A percentile compares a stretch with the other conserved stretches of the same genome.
Conservation (phyloP, 2,888 invertebrate species). For the Cephus runcator region DNA sequence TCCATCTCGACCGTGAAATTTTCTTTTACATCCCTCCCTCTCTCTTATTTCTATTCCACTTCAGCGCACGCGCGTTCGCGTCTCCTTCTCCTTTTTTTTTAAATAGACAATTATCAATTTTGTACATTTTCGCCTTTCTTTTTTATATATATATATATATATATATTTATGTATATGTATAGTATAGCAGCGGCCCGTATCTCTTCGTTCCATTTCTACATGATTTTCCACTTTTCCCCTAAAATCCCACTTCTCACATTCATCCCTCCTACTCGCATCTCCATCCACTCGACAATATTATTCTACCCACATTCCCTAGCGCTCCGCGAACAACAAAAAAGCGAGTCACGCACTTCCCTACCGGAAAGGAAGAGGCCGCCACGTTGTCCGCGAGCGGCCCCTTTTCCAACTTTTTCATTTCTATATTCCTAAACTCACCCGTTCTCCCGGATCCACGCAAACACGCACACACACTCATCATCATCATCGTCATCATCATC, state of each 20-base stretch:
- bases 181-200: neutral
- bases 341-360: neutral
- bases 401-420: neutral
- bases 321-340: neutral
- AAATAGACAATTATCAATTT: slow-evolving; percentile 45
- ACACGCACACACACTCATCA: neutral
- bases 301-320: neutral
- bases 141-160: neutral
- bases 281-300: neutral
- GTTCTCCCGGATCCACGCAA: neutral
- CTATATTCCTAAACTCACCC: neutral
- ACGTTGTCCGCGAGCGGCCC: neutral
- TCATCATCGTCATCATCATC: too few species aligned
- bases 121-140: slow-evolving; percentile 37
- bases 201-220: neutral
- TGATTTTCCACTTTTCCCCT: neutral
- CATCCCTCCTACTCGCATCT: neutral
- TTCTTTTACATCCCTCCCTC: slow-evolving; percentile 14
- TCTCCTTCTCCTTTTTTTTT: slow-evolving; percentile 24
- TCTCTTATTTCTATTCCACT: slow-evolving; percentile 7
- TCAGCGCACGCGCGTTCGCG: neutral
- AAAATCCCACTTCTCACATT: neutral
- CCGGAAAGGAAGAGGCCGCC: neutral
- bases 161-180: neutral
- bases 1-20: slow-evolving; percentile 9